Conservation (phyloP, 2,113 vertebrate genomes). For the Gallinago jamesoni region DNA sequence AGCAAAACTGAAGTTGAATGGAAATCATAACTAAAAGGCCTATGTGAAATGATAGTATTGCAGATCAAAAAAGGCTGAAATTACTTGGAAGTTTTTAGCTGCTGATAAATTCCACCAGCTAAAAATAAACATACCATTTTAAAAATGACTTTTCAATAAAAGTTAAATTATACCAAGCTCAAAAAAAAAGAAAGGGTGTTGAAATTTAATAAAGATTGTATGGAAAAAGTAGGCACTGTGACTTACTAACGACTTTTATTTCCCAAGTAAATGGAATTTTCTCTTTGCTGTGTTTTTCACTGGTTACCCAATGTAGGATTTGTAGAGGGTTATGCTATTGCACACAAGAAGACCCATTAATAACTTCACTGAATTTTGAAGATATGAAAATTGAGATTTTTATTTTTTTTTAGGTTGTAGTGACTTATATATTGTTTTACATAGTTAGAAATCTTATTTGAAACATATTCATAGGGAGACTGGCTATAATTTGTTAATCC, state of each 20-base stretch:
- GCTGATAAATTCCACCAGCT: neutral
- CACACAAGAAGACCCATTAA: neutral
- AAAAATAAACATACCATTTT: neutral
- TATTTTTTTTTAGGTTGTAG: neutral
- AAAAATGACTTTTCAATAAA: neutral
- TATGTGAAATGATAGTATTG: neutral
- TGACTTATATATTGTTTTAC: neutral
- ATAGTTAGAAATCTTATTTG: neutral
- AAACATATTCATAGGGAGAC: neutral
- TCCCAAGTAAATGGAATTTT: neutral
- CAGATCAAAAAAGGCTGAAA: neutral
- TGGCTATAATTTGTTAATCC: neutral
- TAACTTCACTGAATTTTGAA: neutral
- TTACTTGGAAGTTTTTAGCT: neutral
- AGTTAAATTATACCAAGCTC: neutral
- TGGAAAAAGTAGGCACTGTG: neutral
- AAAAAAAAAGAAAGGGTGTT: neutral
- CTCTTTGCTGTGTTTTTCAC: neutral
- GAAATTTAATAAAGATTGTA: neutral
- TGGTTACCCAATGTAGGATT: neutral
- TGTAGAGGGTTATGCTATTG: neutral
- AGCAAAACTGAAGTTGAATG: neutral
- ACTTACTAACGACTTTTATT: neutral
- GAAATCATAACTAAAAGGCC: neutral
- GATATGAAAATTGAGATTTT: neutral